Evolutionary conservation across 2,888 invertebrate genomes (phyloP), one percentile per base, ranked within the genome.

Genomic region (Notodonta dromedarius): DNA sequence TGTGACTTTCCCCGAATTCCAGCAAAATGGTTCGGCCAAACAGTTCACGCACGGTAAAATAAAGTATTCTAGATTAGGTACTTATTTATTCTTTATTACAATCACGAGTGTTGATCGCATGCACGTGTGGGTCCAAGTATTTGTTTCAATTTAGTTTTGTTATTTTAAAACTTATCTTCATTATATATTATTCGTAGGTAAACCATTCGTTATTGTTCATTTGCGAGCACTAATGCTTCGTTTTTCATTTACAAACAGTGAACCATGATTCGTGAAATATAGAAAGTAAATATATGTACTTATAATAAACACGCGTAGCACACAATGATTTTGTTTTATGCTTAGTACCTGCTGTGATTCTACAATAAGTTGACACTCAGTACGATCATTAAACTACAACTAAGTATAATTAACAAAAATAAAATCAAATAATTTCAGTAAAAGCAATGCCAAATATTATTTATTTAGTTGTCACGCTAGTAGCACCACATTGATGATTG

Each of bases 1-100:
- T 92, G 97, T 97, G 77, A 97, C 97, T 88, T 97, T 97, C 94
- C 97, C 97, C 57, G 97, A 97, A 94, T 97, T 97, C 90, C 97
- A 97, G 91, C 97, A 97, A 93, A 97, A 97, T 83, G 97, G 97
- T 86, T 96, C 97, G 82, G 96, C 97, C 65, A 97, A 97, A 94
- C 96, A 97, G 89, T 96, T 97, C 94, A 96, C 97, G 88, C 96
- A 97, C 95, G 97, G 97, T 97, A 95, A 95, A 95, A 95, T 94
- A 94, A 94, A 94, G 94, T 94, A 94, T 94, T 95, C 93, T 94
- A 95, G 94, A 94, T 95, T 95, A 94, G 95, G 95, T 94, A 95
- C 94, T 89, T 93, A 92, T 83, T 89, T 88, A 87, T 85, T 88
- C 85, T 89, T 90, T 86, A 88, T 83, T 92, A 90, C 65, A 79